Evolutionary conservation across 2,113 vertebrate species (phyloP).

Genomic region (Tyrannus savana): DNA sequence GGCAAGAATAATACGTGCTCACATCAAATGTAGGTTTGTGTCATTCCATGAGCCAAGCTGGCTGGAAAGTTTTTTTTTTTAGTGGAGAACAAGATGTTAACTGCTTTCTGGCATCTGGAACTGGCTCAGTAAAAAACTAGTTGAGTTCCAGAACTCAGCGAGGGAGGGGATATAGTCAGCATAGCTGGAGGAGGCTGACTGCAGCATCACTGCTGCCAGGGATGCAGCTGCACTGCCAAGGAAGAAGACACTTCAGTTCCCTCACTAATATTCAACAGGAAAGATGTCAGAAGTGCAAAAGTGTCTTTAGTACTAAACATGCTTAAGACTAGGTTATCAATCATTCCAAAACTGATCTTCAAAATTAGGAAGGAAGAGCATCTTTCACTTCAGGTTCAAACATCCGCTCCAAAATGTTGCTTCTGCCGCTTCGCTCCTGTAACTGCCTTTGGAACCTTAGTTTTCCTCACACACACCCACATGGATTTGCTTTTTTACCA

Average conservation of each 20-base stretch:
- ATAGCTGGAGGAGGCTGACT: background rate
- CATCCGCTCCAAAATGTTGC: background rate
- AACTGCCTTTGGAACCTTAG: background rate
- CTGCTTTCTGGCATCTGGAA: background rate
- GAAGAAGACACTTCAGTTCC: background rate
- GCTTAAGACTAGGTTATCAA: background rate
- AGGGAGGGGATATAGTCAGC: background rate
- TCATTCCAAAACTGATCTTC: background rate
- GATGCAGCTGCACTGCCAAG: background rate
- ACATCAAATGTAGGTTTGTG: background rate
- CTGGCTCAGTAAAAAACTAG: background rate
- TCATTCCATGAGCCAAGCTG: background rate
- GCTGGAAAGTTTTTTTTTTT: background rate
- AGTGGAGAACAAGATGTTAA: background rate
- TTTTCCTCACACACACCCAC: fast-evolving
- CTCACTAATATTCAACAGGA: background rate
- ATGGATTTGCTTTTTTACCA: background rate
- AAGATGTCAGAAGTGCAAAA: background rate
- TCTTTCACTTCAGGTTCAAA: background rate
- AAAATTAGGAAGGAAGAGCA: background rate
- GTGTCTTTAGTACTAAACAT: background rate
- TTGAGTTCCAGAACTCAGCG: background rate
- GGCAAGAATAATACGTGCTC: background rate
- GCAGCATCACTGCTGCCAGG: background rate
- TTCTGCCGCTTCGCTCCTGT: background rate